Evolutionary conservation across 2,113 vertebrate genomes (phyloP).

Genomic region (Meleagris gallopavo): DNA sequence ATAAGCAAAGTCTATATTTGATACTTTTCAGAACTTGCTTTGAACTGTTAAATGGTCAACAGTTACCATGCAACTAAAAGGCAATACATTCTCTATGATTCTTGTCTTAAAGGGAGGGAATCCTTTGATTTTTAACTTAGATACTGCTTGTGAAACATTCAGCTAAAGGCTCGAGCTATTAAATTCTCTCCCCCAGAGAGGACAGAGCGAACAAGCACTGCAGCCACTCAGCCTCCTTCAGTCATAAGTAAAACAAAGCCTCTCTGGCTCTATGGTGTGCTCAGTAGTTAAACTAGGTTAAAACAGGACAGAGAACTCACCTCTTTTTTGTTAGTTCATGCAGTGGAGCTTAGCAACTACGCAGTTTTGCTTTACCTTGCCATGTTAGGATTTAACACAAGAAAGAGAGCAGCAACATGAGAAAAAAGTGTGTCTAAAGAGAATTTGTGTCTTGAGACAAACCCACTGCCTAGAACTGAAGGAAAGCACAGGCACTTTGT

Average conservation of each 20-base stretch:
- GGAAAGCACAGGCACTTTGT: not conserved
- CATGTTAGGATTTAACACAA: not conserved
- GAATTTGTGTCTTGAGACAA: not conserved
- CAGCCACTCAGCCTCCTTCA: not conserved
- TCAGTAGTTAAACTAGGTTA: not conserved
- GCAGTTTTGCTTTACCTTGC: not conserved
- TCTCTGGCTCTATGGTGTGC: not conserved
- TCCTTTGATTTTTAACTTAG: not conserved
- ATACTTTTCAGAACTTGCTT: conserved; percentile 18
- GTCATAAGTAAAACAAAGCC: not conserved
- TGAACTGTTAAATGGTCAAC: conserved; percentile 42
- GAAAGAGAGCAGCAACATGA: not conserved
- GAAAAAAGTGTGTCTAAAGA: not conserved
- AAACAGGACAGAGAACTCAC: not conserved
- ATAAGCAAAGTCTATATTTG: not conserved
- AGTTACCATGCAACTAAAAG: conserved; percentile 10
- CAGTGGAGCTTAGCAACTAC: not conserved
- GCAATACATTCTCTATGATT: not conserved
- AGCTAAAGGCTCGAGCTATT: not conserved
- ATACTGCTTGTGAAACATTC: not conserved
- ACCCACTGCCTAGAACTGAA: not conserved
- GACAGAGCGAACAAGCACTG: not conserved
- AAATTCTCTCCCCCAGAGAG: not conserved
- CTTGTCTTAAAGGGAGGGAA: not conserved
- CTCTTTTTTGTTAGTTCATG: not conserved